A percentile compares a stretch with the other conserved stretches of the same genome.
These are phyloP conservation scores for Sinocyclocheilus anophthalmus DNA, from an alignment of 2,113 vertebrate genomes.

Conservation along the genomic window DNA sequence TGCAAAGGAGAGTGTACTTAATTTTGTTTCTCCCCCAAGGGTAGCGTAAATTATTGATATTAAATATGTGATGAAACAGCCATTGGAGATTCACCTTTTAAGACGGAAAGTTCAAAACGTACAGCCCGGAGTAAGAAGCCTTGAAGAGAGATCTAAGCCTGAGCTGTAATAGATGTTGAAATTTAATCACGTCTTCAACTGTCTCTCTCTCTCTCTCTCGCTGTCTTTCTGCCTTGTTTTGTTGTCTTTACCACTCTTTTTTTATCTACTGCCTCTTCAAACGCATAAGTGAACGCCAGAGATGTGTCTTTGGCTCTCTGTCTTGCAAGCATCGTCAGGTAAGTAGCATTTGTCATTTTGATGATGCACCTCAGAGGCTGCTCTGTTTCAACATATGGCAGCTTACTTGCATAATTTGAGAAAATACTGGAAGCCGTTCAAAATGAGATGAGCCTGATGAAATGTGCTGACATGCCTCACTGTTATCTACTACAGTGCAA, in stretches of 20 bases:
- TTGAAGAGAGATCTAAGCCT: slow-evolving; percentile 72
- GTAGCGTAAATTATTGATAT: slow-evolving; percentile 61
- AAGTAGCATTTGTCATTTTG: slow-evolving; percentile 11
- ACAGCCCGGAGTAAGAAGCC: slow-evolving; percentile 59
- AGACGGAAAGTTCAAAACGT: slow-evolving; percentile 58
- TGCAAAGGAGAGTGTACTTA: slow-evolving; percentile 45
- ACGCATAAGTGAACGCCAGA: neutral
- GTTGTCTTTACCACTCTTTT: neutral
- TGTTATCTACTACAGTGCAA: slow-evolving; percentile 54
- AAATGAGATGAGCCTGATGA: slow-evolving; percentile 54
- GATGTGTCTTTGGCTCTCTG: neutral
- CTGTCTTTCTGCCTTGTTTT: slow-evolving; percentile 15
- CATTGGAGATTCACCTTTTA: slow-evolving; percentile 66
- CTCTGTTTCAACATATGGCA: slow-evolving; percentile 40
- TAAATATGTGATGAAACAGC: slow-evolving; percentile 67
- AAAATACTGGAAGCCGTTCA: slow-evolving; percentile 47
- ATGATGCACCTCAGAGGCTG: slow-evolving; percentile 22
- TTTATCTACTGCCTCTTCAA: neutral
- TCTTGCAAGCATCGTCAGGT: slow-evolving; percentile 24
- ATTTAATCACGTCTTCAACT: slow-evolving; percentile 69
- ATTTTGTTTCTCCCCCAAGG: slow-evolving; percentile 55
- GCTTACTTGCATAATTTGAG: slow-evolving; percentile 36
- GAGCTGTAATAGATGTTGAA: slow-evolving; percentile 67
- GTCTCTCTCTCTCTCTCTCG: slow-evolving; percentile 16
- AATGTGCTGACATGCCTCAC: slow-evolving; percentile 39